These are phyloP conservation scores for Heliconius eleuchia DNA, from an alignment of 1,140 invertebrate species.

Conservation along the genomic window DNA sequence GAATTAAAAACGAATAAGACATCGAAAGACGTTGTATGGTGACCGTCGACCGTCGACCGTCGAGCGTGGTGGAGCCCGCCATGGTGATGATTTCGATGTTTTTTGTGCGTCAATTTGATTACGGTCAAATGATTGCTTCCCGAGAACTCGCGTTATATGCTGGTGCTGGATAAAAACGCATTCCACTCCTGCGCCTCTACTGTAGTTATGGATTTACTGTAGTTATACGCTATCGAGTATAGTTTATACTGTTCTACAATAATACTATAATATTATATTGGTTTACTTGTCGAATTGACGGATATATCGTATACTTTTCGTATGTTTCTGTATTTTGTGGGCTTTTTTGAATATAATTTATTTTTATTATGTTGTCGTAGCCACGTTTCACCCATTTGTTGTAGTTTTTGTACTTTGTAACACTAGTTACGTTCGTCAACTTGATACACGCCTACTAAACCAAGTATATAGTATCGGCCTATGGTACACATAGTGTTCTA, in stretches of 20 bases:
- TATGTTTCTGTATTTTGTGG: too few species aligned
- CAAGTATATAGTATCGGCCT: not conserved
- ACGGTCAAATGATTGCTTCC: conserved; percentile 57
- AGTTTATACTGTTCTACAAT: not conserved
- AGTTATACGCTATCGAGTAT: not conserved
- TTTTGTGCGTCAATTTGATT: conserved; percentile 68
- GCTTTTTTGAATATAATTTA: not conserved
- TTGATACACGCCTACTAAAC: too few species aligned
- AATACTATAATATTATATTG: not conserved
- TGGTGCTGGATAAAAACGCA: conserved; percentile 43
- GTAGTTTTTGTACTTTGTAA: not conserved
- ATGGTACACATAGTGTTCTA: conserved; percentile 14
- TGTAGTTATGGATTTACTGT: not conserved
- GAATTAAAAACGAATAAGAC: conserved; percentile 15
- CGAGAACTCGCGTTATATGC: conserved; percentile 46
- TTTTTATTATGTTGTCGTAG: not conserved
- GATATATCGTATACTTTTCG: not conserved
- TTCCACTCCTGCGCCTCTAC: conserved; percentile 32
- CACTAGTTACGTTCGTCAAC: not conserved
- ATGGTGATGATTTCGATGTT: conserved; percentile 60
- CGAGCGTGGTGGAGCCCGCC: not conserved
- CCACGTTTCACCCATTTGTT: not conserved
- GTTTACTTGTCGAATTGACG: too few species aligned
- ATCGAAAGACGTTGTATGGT: conserved; percentile 6
- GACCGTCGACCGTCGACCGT: conserved; percentile 27